Conservation (phyloP, 2,888 invertebrate species). For the Crossocerus cetratus region DNA sequence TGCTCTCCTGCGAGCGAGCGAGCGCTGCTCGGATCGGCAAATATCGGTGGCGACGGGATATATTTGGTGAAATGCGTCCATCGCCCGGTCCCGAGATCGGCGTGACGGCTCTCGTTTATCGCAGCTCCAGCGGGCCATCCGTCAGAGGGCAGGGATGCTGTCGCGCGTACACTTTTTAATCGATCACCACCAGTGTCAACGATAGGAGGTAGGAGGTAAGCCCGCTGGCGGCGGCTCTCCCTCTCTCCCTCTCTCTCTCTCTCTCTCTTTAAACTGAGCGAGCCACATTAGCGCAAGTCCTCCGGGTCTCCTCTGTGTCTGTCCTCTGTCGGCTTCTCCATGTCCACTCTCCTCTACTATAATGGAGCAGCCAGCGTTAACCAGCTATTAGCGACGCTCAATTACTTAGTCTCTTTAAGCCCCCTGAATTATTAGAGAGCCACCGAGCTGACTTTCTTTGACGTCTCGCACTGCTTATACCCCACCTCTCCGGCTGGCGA, state of each 20-base stretch:
- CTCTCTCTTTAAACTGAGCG: neutral
- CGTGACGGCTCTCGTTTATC: conserved; percentile 17
- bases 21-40: neutral
- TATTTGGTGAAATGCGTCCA: conserved; percentile 8
- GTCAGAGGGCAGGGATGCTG: conserved; percentile 3
- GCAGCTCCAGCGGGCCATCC: conserved; percentile 20
- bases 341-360: no score
- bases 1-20: neutral
- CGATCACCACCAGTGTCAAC: conserved; percentile 34
- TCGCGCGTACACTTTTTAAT: conserved; percentile 31
- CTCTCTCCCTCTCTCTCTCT: neutral
- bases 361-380: no score
- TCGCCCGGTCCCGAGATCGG: neutral
- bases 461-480: no score
- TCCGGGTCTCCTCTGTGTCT: no score
- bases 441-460: no score
- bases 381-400: no score
- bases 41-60: conserved; percentile 9
- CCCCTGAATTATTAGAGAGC: no score
- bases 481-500: no score
- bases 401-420: no score
- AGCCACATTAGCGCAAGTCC: no score
- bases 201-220: conserved; percentile 9
- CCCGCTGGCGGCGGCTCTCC: neutral
- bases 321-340: no score